Base-by-base conservation (phyloP, 2,797 vertebrate species). In the Schizopygopsis malacanthus region DNA sequence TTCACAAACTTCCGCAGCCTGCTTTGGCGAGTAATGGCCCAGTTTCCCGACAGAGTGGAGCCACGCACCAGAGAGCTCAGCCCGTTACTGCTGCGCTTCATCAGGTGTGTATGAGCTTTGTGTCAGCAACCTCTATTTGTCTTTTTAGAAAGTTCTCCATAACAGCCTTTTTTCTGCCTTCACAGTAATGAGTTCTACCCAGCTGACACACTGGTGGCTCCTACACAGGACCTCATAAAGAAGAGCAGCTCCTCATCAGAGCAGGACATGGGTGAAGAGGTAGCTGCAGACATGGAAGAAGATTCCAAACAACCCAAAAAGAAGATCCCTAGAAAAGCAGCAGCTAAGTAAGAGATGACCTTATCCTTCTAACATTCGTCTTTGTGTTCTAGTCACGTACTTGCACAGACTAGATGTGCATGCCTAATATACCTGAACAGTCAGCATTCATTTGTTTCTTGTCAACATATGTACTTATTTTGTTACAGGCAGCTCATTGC, bases 111-210 rank as follows among this genome's bases (percentile, higher is more conserved):
- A 13, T 83, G 56, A 37, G 28, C n/a, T 50, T 70, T 9, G 11
- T 81, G 1, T 1, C 2, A 37, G 52, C 18, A 50, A n/a, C 8
- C 41, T 12, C 45, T 69, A 1, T 81, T 81, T 70, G 25, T 80
- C 61, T 59, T 15, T 80, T 10, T n/a, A 52, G 9, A 43, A 50
- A 15, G 33, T 70, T 54, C 65, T 70, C 18, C 37, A 59, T 28
- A 37, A 25, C 81, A 69, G 37, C 6, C 11, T 70, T 37, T 43
- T 37, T 28, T n/a, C 37, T 71, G 12, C 86, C 6, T 73, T 87
- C 33, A 16, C 90, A 99, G 98, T 91, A 98, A 98, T 28, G 98
- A 99, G 92, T 99, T 98, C 90, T 98, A 96, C 91, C 94, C 95
- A 12, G 94, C 97, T 22, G 98, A 99, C 93, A 93, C 96, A 70